Evolutionary conservation across 2,797 vertebrate genomes (phyloP).

Genomic region (Enteromius thamalakanensis): DNA sequence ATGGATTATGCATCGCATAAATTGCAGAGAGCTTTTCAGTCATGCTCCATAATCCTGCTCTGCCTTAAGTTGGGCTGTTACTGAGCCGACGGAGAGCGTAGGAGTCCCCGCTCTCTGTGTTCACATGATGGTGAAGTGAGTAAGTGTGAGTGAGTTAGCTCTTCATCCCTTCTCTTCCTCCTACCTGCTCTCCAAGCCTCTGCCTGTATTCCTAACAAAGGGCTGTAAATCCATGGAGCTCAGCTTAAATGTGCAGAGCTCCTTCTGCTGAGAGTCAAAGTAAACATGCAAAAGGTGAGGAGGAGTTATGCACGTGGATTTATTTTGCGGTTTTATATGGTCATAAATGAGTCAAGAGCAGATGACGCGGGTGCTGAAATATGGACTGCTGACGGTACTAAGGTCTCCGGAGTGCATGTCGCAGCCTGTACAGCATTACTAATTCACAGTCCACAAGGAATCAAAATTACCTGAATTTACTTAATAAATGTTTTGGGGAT

Average conservation of each 20-base stretch:
- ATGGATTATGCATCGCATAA: slow-evolving; percentile 56
- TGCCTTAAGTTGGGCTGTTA: slow-evolving; percentile 32
- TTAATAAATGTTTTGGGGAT: neutral
- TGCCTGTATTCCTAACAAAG: slow-evolving; percentile 27
- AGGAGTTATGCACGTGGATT: slow-evolving; percentile 19
- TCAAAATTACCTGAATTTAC: neutral
- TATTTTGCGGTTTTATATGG: slow-evolving; percentile 46
- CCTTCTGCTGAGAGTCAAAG: slow-evolving; percentile 34
- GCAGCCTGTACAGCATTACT: slow-evolving; percentile 26
- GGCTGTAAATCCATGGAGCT: slow-evolving; percentile 1
- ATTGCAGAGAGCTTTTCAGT: slow-evolving; percentile 49
- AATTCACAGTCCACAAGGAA: slow-evolving; percentile 33
- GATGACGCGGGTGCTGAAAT: slow-evolving; percentile 37
- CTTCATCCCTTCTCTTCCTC: slow-evolving; percentile 51
- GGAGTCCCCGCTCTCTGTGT: slow-evolving; percentile 45
- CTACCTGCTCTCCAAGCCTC: slow-evolving; percentile 42
- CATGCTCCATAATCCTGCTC: slow-evolving; percentile 45
- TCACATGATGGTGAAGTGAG: slow-evolving; percentile 29
- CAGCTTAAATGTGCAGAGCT: slow-evolving; percentile 33
- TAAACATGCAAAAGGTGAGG: slow-evolving; percentile 29
- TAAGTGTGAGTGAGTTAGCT: slow-evolving; percentile 26
- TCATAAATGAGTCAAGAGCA: slow-evolving; percentile 52
- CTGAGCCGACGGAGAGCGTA: slow-evolving; percentile 44
- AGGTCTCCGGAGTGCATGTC: slow-evolving; percentile 21
- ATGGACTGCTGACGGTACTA: slow-evolving; percentile 24